A percentile compares a stretch with the other conserved stretches of the same genome.
These are phyloP conservation scores for Anarrhichthys ocellatus DNA, from an alignment of 2,113 vertebrate species.

Conservation along the genomic window DNA sequence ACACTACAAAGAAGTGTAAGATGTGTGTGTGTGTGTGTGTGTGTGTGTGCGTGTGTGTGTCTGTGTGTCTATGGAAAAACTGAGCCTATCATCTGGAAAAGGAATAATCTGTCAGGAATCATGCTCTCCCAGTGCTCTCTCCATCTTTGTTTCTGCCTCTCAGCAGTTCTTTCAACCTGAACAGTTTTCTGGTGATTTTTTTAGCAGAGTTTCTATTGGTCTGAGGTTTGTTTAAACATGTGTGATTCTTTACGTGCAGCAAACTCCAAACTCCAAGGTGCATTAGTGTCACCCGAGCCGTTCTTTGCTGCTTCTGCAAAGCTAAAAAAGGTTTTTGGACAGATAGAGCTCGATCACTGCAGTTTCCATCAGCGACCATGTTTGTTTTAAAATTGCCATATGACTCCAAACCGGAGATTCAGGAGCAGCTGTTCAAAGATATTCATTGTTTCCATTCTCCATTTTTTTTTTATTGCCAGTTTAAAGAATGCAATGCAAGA, in stretches of 20 bases:
- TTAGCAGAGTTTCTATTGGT: conserved; percentile 33
- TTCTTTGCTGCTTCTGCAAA: conserved; percentile 14
- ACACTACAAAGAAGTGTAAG: conserved; percentile 52
- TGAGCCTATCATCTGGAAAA: conserved; percentile 77
- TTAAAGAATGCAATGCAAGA: neutral
- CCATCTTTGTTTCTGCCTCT: conserved; percentile 52
- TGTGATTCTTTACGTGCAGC: conserved; percentile 40
- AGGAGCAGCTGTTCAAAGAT: conserved; percentile 21
- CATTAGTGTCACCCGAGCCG: conserved; percentile 16
- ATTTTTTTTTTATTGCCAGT: neutral
- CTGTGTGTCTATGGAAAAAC: conserved; percentile 70
- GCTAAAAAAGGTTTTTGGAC: conserved; percentile 12
- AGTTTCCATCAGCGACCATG: conserved; percentile 43
- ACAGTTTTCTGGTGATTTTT: conserved; percentile 16
- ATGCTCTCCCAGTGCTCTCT: conserved; percentile 36
- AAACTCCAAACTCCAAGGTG: conserved; percentile 27
- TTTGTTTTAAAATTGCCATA: conserved; percentile 40
- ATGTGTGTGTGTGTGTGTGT: conserved; percentile 35
- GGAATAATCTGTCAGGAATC: conserved; percentile 65
- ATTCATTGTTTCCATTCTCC: neutral
- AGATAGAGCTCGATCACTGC: conserved; percentile 1
- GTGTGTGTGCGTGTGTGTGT: conserved; percentile 23
- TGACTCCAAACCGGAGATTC: conserved; percentile 26
- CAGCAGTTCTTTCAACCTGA: conserved; percentile 53
- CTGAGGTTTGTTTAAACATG: conserved; percentile 50